Conservation (phyloP, 53 echinoderm and acorn worm genomes). For the Luidia sarsii region DNA sequence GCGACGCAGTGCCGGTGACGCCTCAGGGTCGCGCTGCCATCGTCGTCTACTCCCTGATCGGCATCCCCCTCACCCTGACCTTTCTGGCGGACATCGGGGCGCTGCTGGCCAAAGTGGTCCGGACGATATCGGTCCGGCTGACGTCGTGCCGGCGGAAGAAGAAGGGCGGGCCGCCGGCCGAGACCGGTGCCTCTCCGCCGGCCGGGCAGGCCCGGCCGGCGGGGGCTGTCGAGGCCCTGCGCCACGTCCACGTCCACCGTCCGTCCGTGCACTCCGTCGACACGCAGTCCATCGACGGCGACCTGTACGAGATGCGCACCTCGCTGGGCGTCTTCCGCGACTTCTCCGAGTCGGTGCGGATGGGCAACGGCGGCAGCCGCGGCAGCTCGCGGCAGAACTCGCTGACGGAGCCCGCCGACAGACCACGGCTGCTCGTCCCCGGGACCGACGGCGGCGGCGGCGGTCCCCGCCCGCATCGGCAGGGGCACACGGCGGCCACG, state of each 20-base stretch:
- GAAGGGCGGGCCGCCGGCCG: not conserved
- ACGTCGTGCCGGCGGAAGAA: not conserved
- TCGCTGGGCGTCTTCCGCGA: conserved; percentile 24
- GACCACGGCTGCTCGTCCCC: not conserved
- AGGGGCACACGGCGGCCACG: not conserved
- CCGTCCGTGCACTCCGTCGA: no score
- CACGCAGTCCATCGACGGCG: no score
- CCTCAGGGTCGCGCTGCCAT: conserved; percentile 40
- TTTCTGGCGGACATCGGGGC: conserved; percentile 87
- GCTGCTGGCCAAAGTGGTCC: conserved; percentile 59
- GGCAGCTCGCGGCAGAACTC: conserved; percentile 25
- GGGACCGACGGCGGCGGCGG: not conserved
- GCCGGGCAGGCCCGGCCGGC: no score
- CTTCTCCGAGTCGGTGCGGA: conserved; percentile 15
- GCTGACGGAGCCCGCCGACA: not conserved
- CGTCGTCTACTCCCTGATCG: conserved; percentile 70
- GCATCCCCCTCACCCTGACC: conserved; percentile 77
- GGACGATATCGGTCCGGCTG: not conserved
- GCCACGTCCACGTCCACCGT: no score
- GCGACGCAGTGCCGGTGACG: conserved; percentile 78
- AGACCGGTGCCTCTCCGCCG: not conserved
- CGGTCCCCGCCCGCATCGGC: not conserved
- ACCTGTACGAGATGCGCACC: not conserved
- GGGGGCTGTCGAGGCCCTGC: no score
- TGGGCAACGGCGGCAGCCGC: conserved; percentile 29